Conservation (phyloP, 2,888 invertebrate genomes). For the Lutraria lutraria region DNA sequence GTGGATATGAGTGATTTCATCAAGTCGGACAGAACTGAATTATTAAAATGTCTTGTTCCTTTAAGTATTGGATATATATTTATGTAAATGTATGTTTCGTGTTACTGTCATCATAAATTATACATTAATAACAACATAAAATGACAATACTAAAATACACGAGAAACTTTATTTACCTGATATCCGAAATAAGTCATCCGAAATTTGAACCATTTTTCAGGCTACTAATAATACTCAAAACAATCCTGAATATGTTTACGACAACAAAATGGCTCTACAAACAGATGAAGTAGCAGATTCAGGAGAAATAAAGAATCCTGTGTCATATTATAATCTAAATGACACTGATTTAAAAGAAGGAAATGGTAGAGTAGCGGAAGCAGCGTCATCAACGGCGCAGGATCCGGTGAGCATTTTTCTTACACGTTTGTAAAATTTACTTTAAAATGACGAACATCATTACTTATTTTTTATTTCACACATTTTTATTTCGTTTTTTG, state of each 20-base stretch:
- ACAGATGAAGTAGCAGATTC: constrained; percentile 53
- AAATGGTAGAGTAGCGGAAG: constrained; percentile 32
- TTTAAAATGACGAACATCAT: neutral
- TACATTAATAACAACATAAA: too few relatives aligned
- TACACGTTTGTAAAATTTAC: constrained; percentile 13
- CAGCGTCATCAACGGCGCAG: neutral
- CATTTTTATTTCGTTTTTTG: too few relatives aligned
- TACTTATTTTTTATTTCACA: too few relatives aligned
- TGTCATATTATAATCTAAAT: constrained; percentile 62
- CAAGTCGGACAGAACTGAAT: too few relatives aligned
- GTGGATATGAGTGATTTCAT: too few relatives aligned
- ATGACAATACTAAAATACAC: too few relatives aligned
- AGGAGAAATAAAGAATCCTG: constrained; percentile 62
- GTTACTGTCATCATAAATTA: too few relatives aligned
- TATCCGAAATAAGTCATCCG: neutral
- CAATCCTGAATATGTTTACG: constrained; percentile 66
- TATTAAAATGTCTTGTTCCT: too few relatives aligned
- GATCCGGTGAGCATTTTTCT: constrained; percentile 60
- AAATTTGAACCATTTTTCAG: constrained; percentile 14
- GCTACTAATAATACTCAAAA: constrained; percentile 32
- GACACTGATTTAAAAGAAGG: constrained; percentile 59
- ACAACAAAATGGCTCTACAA: constrained; percentile 68
- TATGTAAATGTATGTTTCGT: too few relatives aligned
- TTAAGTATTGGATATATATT: too few relatives aligned
- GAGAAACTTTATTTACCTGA: neutral